Conservation (phyloP, 2,113 vertebrate species). For the Myiozetetes cayanensis region DNA sequence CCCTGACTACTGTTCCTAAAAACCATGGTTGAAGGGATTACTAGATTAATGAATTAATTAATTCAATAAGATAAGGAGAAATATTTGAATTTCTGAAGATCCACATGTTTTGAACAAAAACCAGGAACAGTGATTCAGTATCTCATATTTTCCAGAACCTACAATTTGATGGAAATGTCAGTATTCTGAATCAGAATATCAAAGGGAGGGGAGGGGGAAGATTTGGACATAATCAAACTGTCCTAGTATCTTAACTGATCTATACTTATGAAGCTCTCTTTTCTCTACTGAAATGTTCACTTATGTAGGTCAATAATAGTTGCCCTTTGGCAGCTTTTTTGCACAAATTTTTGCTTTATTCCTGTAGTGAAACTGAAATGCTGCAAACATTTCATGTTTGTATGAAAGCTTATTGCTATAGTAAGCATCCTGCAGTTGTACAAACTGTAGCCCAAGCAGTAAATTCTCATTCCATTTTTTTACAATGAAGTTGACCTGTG, state of each 20-base stretch:
- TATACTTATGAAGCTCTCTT: background rate
- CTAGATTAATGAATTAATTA: background rate
- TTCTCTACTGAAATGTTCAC: background rate
- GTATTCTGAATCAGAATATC: background rate
- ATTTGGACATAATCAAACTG: background rate
- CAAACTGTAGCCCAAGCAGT: background rate
- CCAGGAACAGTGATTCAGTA: background rate
- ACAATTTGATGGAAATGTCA: background rate
- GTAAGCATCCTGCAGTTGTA: background rate
- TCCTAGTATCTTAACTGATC: background rate
- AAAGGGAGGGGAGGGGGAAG: fast-evolving
- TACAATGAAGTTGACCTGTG: background rate
- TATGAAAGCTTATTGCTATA: background rate
- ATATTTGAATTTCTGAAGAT: background rate
- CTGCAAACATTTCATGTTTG: background rate
- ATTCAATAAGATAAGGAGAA: background rate
- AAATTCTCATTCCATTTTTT: background rate
- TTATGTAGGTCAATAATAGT: background rate
- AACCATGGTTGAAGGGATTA: background rate
- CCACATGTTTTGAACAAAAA: background rate
- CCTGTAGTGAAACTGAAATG: background rate
- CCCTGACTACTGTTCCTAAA: background rate
- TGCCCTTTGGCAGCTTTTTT: background rate
- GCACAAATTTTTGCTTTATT: background rate
- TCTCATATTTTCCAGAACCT: background rate